Conservation (phyloP, 2,888 invertebrate species). For the Marasmarcha lunaedactyla region DNA sequence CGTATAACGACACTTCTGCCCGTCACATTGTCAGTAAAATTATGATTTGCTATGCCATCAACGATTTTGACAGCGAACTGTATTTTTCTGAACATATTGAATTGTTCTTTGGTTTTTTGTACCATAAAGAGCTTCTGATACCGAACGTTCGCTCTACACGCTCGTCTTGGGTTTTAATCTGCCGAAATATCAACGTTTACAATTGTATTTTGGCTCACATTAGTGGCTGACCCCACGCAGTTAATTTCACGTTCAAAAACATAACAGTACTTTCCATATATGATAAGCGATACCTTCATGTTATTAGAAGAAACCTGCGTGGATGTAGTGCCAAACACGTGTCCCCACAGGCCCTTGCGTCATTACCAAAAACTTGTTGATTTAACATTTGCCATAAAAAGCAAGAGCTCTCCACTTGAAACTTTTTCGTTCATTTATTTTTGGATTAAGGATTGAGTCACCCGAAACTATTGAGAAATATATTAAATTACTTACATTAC, state of each 20-base stretch:
- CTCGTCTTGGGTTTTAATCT: too few relatives aligned
- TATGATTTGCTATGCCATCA: conserved; percentile 17
- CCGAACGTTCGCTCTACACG: too few relatives aligned
- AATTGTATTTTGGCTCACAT: too few relatives aligned
- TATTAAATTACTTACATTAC: too few relatives aligned
- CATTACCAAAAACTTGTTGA: conserved; percentile 45
- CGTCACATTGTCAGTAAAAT: conserved; percentile 33
- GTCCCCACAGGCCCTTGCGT: conserved; percentile 30
- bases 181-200: too few relatives aligned
- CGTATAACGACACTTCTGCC: conserved; percentile 41
- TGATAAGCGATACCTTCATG: neutral
- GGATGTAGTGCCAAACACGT: conserved; percentile 24
- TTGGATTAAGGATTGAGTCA: conserved; percentile 34
- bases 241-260: conserved; percentile 17
- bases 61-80: conserved; percentile 5
- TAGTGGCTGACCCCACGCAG: too few relatives aligned
- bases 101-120: too few relatives aligned
- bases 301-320: conserved; percentile 19
- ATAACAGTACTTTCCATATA: conserved; percentile 7
- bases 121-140: too few relatives aligned
- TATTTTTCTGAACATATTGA: too few relatives aligned
- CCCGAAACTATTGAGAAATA: conserved; percentile 25
- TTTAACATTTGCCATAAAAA: conserved; percentile 54
- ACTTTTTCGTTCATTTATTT: conserved; percentile 35
- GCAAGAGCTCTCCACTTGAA: conserved; percentile 28